These are phyloP conservation scores for Seira musarum DNA, from an alignment of 2,888 invertebrate species.

Conservation along the genomic window DNA sequence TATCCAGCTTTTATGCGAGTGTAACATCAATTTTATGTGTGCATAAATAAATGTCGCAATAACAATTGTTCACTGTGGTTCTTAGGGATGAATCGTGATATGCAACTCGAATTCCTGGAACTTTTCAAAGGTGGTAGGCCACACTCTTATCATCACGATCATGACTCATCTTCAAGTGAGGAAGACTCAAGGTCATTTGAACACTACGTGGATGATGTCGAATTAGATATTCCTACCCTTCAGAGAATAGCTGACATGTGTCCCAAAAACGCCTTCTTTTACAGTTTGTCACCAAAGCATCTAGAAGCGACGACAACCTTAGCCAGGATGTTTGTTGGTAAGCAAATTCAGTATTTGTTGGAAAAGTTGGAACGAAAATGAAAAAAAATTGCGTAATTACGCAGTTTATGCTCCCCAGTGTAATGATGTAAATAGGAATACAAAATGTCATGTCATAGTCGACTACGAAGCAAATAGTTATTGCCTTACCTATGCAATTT, in stretches of 20 bases:
- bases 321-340: conserved; percentile 16
- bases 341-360: no score
- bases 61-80: background rate
- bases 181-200: conserved; percentile 31
- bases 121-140: conserved; percentile 37
- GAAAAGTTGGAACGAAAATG: no score
- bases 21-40: no score
- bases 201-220: conserved; percentile 10
- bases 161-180: conserved; percentile 19
- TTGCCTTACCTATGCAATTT: no score
- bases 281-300: conserved; percentile 34
- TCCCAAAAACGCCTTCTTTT: conserved; percentile 51
- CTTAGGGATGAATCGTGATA: conserved; percentile 27
- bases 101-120: conserved; percentile 42
- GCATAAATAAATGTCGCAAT: no score
- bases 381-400: no score
- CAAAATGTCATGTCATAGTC: no score
- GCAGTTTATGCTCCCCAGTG: no score
- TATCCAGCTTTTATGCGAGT: background rate
- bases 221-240: conserved; percentile 14
- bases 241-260: conserved; percentile 43
- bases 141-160: background rate
- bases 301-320: background rate
- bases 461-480: no score
- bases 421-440: no score